Evolutionary conservation across 2,113 vertebrate species (phyloP).

Genomic region (Menura novaehollandiae): DNA sequence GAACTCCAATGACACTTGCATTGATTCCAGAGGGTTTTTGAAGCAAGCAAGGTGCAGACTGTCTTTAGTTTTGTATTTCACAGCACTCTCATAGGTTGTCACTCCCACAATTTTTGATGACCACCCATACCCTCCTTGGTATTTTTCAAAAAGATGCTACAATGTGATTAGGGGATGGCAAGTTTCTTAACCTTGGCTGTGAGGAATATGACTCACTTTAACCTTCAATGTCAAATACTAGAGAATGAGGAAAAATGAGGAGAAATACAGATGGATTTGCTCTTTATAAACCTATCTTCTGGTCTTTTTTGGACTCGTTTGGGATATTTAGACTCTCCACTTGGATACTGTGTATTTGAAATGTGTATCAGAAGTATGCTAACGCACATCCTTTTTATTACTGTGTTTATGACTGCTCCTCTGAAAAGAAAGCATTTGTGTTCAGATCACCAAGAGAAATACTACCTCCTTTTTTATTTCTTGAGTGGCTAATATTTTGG

Average conservation of each 20-base stretch:
- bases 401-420: neutral
- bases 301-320: neutral
- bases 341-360: neutral
- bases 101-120: neutral
- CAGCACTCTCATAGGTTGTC: neutral
- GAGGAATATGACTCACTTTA: neutral
- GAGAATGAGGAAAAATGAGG: neutral
- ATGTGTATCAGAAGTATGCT: neutral
- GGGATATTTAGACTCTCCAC: neutral
- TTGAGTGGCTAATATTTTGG: neutral
- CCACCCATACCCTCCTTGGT: neutral
- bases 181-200: neutral
- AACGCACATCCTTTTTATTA: neutral
- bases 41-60: neutral
- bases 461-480: neutral
- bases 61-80: neutral
- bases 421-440: neutral
- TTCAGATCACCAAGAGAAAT: neutral
- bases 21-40: neutral
- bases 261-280: neutral
- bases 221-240: neutral
- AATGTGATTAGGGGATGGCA: neutral
- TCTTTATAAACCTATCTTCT: neutral
- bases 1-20: neutral
- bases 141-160: neutral